Conservation (phyloP, 2,888 invertebrate species). For the Exocentrus adspersus region DNA sequence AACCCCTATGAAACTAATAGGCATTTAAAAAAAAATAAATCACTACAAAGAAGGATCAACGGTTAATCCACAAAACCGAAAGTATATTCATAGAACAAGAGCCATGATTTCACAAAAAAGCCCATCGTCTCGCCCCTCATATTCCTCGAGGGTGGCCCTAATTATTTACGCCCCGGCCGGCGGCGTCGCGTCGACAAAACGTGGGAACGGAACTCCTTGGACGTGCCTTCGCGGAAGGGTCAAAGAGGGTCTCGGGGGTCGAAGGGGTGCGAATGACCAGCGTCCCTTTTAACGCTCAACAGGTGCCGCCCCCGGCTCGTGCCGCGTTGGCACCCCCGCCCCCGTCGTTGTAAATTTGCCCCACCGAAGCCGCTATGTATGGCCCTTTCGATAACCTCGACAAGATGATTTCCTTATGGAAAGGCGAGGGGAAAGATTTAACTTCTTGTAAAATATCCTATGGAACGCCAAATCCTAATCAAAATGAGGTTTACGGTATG, state of each 20-base stretch:
- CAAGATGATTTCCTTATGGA: neutral
- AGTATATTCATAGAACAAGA: neutral
- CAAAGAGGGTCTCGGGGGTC: constrained; percentile 32
- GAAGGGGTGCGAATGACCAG: constrained; percentile 34
- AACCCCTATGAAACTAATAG: too few species aligned
- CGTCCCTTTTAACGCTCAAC: constrained; percentile 28
- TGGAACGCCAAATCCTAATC: too few species aligned
- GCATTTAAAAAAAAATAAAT: too few species aligned
- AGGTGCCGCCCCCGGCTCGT: constrained; percentile 13
- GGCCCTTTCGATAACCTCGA: constrained; percentile 10
- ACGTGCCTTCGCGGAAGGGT: constrained; percentile 35
- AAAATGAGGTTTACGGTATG: too few species aligned
- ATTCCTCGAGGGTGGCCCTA: constrained; percentile 9
- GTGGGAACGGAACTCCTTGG: constrained; percentile 27
- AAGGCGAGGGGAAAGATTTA: neutral
- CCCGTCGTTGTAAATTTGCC: constrained; percentile 37
- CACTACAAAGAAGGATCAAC: too few species aligned
- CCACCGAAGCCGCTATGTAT: constrained; percentile 5
- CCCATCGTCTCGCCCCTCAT: constrained; percentile 1
- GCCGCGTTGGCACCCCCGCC: constrained; percentile 26
- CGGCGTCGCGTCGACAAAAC: constrained; percentile 10
- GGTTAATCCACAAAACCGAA: too few species aligned
- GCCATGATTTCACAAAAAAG: too few species aligned
- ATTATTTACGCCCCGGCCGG: constrained; percentile 16
- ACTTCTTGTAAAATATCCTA: too few species aligned